These are phyloP conservation scores for Drosophila nebulosa DNA, from an alignment of 1,140 invertebrate species.

Conservation along the genomic window DNA sequence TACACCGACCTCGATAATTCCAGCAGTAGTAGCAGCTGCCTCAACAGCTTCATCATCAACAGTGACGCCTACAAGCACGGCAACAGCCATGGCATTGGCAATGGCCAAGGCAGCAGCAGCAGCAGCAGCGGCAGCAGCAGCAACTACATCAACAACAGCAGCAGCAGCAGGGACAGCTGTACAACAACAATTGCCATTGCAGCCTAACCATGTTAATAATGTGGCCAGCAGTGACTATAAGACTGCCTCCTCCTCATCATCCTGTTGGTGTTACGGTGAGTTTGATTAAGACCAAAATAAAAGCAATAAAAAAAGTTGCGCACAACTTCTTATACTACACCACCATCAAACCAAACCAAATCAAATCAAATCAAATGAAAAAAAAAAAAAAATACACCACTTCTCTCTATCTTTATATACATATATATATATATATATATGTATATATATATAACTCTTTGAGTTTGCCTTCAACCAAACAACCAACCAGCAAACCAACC, in stretches of 20 bases:
- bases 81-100: conserved; percentile 18
- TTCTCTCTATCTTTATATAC: conserved; percentile 18
- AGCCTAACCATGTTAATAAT: conserved; percentile 23
- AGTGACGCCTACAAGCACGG: conserved; percentile 5
- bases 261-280: conserved; percentile 81
- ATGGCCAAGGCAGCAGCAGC: conserved; percentile 4
- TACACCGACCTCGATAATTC: conserved; percentile 31
- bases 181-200: conserved; percentile 17
- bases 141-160: conserved; percentile 17
- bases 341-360: conserved; percentile 20
- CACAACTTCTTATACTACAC: conserved; percentile 66
- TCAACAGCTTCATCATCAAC: conserved; percentile 18
- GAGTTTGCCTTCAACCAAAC: conserved; percentile 65
- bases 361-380: neutral
- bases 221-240: conserved; percentile 49
- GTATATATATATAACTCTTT: conserved; percentile 43
- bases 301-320: conserved; percentile 69
- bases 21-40: neutral
- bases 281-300: conserved; percentile 54
- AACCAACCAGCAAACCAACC: conserved; percentile 31
- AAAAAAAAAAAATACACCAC: conserved; percentile 47
- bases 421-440: conserved; percentile 28
- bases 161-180: conserved; percentile 25
- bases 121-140: conserved; percentile 14
- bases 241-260: conserved; percentile 48